A percentile compares a stretch with the other conserved stretches of the same genome.
These are phyloP conservation scores for Leptopilina drosophilae DNA, from an alignment of 2,888 invertebrate genomes.

Conservation along the genomic window DNA sequence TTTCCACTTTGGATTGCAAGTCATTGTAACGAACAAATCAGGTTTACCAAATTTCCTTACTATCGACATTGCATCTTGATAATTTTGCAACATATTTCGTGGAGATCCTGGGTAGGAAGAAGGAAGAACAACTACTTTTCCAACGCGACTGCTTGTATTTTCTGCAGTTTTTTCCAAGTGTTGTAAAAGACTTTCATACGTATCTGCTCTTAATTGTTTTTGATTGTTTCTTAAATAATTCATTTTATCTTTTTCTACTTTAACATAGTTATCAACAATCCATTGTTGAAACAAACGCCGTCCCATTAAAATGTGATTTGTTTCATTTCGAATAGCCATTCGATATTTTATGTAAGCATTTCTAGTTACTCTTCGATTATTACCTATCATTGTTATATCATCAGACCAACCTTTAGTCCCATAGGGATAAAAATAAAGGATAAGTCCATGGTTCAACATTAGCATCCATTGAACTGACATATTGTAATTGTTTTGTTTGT, in stretches of 20 bases:
- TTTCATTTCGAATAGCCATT: neutral
- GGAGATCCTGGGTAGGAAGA: constrained; percentile 68
- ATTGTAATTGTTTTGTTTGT: constrained; percentile 48
- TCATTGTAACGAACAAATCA: constrained; percentile 10
- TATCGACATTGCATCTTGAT: constrained; percentile 74
- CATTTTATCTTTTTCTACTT: constrained; percentile 14
- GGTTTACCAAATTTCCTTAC: constrained; percentile 64
- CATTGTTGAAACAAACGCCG: constrained; percentile 1
- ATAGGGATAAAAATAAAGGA: constrained; percentile 40
- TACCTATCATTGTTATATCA: constrained; percentile 18
- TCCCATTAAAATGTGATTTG: neutral
- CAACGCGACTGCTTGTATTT: constrained; percentile 48
- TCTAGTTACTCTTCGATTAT: constrained; percentile 9
- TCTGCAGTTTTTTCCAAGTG: neutral
- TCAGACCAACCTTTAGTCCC: constrained; percentile 49
- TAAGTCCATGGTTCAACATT: constrained; percentile 48
- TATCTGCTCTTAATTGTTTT: constrained; percentile 6
- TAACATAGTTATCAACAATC: constrained; percentile 5
- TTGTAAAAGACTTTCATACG: neutral
- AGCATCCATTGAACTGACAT: constrained; percentile 47
- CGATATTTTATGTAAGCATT: constrained; percentile 9
- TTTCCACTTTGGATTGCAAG: constrained; percentile 74
- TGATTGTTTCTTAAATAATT: constrained; percentile 14
- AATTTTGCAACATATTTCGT: constrained; percentile 67
- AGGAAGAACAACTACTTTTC: constrained; percentile 67